Evolutionary conservation across 2,113 vertebrate species (phyloP), one percentile per base, ranked within the genome.

Genomic region (Coptodon bakossiorum): DNA sequence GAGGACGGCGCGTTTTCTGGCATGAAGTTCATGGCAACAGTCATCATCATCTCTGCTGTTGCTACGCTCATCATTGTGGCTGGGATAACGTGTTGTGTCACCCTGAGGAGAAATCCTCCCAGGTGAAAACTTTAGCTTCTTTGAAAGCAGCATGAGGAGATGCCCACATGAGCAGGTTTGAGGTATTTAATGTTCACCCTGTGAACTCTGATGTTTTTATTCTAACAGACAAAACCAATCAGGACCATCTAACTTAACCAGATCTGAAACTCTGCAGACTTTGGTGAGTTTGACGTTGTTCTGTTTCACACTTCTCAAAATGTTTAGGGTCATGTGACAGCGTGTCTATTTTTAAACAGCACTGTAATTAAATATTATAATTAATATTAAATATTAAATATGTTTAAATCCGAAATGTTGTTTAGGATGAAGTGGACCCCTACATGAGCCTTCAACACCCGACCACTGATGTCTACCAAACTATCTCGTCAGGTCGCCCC

Each of bases 201-300:
- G 14, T 45, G 9, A 48, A 17, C 40, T 11, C 40, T 76, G 8
- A 48, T 73, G 40, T 17, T 76, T 48, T 76, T 1, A 48, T 27
- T 19, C 68, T 76, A 17, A 76, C 68, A 76, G 68, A 76, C 0
- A 48, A 76, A 76, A 27, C 14, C 40, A 45, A 19, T 6, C 68
- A 7, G 68, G 68, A 48, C 14, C 68, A 29, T 48, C 40, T 11
- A 76, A 76, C 68, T 48, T 76, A 45, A 76, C 68, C 22, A 48
- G 68, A 76, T 76, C 40, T 76, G 68, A 76, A 76, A 76, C 40
- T 17, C 40, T 76, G 22, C 68, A 76, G 24, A 48, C 68, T 76
- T 76, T 76, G 68, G 68, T 76, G 40, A 76, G 68, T 11, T 48
- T 48, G 43, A 17, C 9, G 9, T 48, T 11, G 40, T 73, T 73